A percentile compares a stretch with the other conserved stretches of the same genome.
Conservation (phyloP, 2,113 vertebrate genomes). For the Sceloporus tristichus region DNA sequence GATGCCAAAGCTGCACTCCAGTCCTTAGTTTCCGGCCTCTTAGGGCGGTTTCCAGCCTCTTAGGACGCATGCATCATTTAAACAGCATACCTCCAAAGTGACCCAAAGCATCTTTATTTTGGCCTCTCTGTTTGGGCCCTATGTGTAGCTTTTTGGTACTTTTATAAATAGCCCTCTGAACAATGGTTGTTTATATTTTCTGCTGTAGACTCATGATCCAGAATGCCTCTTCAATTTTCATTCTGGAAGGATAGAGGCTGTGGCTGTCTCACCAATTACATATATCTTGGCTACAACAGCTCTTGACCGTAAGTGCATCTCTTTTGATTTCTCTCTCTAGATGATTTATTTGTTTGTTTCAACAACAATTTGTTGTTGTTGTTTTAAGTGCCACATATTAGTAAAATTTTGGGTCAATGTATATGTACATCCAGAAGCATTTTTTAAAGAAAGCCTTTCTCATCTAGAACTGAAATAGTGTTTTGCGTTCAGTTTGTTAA, state of each 20-base stretch:
- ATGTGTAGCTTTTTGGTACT: background rate
- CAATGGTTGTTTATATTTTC: constrained; percentile 41
- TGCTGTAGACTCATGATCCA: constrained; percentile 85
- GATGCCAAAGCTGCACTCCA: too few relatives aligned
- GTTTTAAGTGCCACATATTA: background rate
- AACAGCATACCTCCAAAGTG: too few relatives aligned
- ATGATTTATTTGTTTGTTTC: too few relatives aligned
- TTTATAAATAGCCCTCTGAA: constrained; percentile 11
- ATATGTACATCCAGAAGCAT: background rate
- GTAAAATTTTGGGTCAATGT: background rate
- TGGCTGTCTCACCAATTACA: constrained; percentile 86
- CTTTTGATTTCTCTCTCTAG: background rate
- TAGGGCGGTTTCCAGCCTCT: too few relatives aligned
- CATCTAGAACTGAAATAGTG: background rate
- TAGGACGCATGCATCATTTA: too few relatives aligned
- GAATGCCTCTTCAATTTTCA: constrained; percentile 90
- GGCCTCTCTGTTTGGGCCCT: background rate
- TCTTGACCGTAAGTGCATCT: constrained; percentile 83
- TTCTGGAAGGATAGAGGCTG: constrained; percentile 82
- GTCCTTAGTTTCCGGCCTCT: too few relatives aligned
- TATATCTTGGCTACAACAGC: constrained; percentile 90
- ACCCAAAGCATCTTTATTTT: too few relatives aligned
- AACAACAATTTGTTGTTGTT: too few relatives aligned
- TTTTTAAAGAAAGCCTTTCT: constrained; percentile 28
- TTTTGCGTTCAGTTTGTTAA: constrained; percentile 35